phyloP scores from a whole-genome alignment of 2,797 vertebrate genomes.

The Sebastes iracundus region DNA sequence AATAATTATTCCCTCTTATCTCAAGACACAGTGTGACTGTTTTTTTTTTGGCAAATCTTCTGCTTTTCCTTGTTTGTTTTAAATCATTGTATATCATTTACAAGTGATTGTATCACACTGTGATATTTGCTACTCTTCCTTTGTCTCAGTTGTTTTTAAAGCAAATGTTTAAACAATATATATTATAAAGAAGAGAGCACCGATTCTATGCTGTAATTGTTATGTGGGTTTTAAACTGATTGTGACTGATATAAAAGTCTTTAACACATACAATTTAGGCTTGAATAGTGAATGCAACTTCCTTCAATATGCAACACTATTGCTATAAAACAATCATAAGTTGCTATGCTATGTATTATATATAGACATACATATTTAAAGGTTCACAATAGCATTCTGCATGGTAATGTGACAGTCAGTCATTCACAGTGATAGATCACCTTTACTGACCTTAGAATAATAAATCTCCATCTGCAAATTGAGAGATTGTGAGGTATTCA shows the following conservation, averaged over 20 bases:
- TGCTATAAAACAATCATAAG: not conserved
- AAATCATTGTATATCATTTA: not conserved
- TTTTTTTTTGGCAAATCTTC: not conserved
- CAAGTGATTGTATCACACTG: not conserved
- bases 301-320: not conserved
- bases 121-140: not conserved
- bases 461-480: not conserved
- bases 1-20: slow-evolving; percentile 1
- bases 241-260: not conserved
- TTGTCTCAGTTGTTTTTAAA: not conserved
- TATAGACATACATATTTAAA: not conserved
- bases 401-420: not conserved
- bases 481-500: not conserved
- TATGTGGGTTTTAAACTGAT: not conserved
- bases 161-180: not conserved
- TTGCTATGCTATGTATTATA: not conserved
- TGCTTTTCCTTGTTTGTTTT: not conserved
- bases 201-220: not conserved
- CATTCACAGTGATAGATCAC: not conserved
- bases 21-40: not conserved
- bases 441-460: not conserved
- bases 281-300: not conserved
- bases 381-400: not conserved
- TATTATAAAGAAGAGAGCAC: not conserved
- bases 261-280: not conserved